Conservation (phyloP, 2,888 invertebrate species). For the Ormyrus nitidulus region DNA sequence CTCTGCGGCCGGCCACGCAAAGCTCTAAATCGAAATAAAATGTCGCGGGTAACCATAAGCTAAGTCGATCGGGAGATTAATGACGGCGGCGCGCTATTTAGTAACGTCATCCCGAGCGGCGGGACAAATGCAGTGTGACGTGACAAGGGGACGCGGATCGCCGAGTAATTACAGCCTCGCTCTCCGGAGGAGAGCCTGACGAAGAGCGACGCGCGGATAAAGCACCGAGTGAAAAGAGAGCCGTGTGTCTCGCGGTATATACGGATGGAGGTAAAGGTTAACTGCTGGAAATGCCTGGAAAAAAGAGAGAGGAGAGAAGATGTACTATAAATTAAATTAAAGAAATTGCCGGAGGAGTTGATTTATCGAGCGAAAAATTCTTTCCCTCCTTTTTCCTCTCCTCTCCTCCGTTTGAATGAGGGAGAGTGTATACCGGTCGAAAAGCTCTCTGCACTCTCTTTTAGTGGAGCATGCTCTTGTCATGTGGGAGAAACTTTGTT, state of each 20-base stretch:
- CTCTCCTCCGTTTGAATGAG: too few relatives aligned
- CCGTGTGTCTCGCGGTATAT: not conserved
- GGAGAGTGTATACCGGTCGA: not conserved
- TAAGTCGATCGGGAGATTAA: conserved; percentile 61
- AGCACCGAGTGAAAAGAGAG: too few relatives aligned
- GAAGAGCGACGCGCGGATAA: not conserved
- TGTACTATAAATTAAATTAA: too few relatives aligned
- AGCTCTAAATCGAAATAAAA: conserved; percentile 61
- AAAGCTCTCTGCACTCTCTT: not conserved
- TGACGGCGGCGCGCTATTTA: conserved; percentile 56
- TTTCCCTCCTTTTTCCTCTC: too few relatives aligned
- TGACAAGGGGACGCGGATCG: conserved; percentile 46
- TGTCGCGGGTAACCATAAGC: conserved; percentile 56
- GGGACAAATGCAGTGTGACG: conserved; percentile 48
- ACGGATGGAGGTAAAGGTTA: too few relatives aligned
- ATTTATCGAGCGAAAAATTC: too few relatives aligned
- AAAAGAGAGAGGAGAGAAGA: too few relatives aligned
- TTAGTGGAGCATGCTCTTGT: conserved; percentile 25
- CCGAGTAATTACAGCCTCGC: conserved; percentile 48
- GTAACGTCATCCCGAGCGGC: conserved; percentile 50
- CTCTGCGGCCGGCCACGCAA: conserved; percentile 33
- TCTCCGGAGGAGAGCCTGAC: not conserved
- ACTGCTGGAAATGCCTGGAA: too few relatives aligned
- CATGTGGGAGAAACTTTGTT: conserved; percentile 28
- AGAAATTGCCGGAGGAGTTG: too few relatives aligned